Base-by-base conservation (phyloP, 2,888 invertebrate genomes). In the Xiphydria camelus region DNA sequence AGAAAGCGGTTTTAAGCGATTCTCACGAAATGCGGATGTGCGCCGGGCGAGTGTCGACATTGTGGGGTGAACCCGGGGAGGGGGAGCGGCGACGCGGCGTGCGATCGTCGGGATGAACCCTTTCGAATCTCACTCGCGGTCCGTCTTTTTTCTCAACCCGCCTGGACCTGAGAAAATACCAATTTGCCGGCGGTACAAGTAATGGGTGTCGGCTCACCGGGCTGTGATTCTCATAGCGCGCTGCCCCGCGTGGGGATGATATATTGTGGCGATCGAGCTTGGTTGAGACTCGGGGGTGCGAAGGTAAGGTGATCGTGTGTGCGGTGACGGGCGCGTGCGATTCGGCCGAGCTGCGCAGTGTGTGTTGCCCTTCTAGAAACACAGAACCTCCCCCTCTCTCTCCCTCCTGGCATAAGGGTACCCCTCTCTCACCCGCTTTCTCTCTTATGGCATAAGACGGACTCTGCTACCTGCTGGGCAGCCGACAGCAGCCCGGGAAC, bases 281-380 rank as follows among this genome's bases (percentile, higher is more conserved):
- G 60, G 47, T 56, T 45, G 54, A 48, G 49, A 59, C 47, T 41
- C 44, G 51, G 51, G 57, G 54, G 59, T 63, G 61, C 48, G 53
- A 53, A 62, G 48, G 46, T 52, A 53, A 48, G 46, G 51, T 51
- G 61, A 41, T 49, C 45, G 47, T 47, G 51, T 48, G 39, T 51
- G 41, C 43, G 39, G 37, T 43, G 34, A 15, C 37, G 17, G 38
- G 29, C 18, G 39, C 17, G 38, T 22, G 18, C 34, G 33, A 19
- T 18, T 33, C n/a, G 41, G 47, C 46, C 48, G 49, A 48, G 42
- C 29, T 48, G 56, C 51, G 45, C 49, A 35, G 33, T 47, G 43
- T 45, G 37, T 46, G n/a, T n/a, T n/a, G 51, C 51, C 43, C 53
- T 53, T 67, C 66, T 68, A 70, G 59, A 67, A 68, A 62, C 52